phyloP scores from a whole-genome alignment of 2,113 vertebrate species.

The Daboia siamensis region DNA sequence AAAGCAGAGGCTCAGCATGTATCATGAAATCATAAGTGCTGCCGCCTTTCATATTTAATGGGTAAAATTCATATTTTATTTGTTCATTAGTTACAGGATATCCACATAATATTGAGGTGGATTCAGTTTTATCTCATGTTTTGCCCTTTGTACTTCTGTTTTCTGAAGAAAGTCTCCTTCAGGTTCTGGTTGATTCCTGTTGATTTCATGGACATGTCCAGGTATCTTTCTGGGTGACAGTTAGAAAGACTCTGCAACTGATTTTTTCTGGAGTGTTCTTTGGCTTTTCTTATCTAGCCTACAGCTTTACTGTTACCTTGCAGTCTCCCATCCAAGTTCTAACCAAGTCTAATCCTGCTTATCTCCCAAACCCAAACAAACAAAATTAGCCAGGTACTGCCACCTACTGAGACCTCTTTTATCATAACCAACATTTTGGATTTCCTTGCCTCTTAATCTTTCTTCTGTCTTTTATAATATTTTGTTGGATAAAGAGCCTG shows the following conservation, averaged over 20 bases:
- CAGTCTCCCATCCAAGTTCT: not conserved
- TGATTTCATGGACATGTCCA: not conserved
- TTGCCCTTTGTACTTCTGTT: not conserved
- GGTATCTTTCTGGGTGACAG: not conserved
- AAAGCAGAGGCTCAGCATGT: not conserved
- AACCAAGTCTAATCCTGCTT: not conserved
- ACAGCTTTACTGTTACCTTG: not conserved
- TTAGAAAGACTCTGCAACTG: not conserved
- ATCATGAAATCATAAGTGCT: not conserved
- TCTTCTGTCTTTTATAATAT: not conserved
- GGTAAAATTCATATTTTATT: not conserved
- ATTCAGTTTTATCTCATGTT: not conserved
- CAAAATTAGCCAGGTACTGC: not conserved
- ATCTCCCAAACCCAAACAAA: not conserved
- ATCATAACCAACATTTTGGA: not conserved
- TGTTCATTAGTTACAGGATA: not conserved
- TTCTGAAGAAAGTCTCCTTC: not conserved
- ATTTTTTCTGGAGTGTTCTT: not conserved
- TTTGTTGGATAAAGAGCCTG: not conserved
- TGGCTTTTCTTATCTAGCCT: not conserved
- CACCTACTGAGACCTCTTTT: not conserved
- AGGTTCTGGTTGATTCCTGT: not conserved
- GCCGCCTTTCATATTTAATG: not conserved
- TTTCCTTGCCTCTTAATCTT: not conserved
- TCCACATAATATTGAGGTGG: not conserved